These are phyloP conservation scores for Pandemis heparana DNA, from an alignment of 2,888 invertebrate species.

Conservation along the genomic window DNA sequence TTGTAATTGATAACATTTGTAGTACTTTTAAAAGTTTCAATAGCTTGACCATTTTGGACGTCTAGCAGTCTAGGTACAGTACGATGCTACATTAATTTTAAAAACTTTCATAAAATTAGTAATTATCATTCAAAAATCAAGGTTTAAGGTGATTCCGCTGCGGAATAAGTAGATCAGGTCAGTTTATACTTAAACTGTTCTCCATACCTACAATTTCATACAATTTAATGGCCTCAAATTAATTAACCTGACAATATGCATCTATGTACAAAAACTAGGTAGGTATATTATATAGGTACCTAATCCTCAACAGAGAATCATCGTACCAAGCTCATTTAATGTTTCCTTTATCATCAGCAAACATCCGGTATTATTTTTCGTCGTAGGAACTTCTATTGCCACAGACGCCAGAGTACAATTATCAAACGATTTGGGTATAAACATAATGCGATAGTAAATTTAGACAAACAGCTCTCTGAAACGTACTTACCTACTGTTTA, in stretches of 20 bases:
- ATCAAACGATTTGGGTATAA: conserved; percentile 65
- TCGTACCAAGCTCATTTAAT: conserved; percentile 60
- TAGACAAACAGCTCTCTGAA: conserved; percentile 69
- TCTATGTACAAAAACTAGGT: background rate
- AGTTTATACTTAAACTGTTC: too few relatives aligned
- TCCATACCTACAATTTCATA: too few relatives aligned
- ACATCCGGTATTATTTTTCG: conserved; percentile 77
- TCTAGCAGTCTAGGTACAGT: too few relatives aligned
- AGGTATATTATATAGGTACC: conserved; percentile 1
- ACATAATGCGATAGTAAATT: conserved; percentile 62
- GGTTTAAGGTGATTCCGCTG: too few relatives aligned
- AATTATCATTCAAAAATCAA: too few relatives aligned
- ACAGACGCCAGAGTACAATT: conserved; percentile 58
- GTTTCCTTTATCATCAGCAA: conserved; percentile 76
- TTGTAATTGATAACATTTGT: too few relatives aligned
- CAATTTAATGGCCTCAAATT: too few relatives aligned
- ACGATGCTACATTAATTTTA: too few relatives aligned
- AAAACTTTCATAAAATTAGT: too few relatives aligned
- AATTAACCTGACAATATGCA: conserved; percentile 7
- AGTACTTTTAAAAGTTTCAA: too few relatives aligned
- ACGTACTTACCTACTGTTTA: conserved; percentile 65
- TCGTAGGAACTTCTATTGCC: conserved; percentile 56
- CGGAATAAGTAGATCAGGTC: too few relatives aligned
- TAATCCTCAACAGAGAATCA: background rate
- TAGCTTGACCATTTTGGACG: too few relatives aligned